phyloP scores from a whole-genome alignment of 1,140 invertebrate genomes.

The Portunus trituberculatus region DNA sequence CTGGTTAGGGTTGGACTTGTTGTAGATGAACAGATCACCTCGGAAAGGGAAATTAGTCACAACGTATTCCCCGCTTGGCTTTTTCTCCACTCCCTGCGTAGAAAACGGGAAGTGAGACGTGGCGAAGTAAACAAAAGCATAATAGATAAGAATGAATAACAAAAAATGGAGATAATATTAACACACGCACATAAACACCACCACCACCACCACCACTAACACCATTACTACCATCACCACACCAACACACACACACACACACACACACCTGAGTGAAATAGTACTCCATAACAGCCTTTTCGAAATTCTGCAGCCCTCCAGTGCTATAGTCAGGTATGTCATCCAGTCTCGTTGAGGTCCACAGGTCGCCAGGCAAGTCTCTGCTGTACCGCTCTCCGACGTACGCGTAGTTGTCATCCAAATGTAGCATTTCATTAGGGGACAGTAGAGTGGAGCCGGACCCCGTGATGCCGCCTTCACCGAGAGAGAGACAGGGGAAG shows the following conservation, averaged over 20 bases:
- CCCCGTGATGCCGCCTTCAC: slow-evolving; percentile 3
- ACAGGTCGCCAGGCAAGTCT: slow-evolving; percentile 15
- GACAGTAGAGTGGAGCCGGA: not conserved
- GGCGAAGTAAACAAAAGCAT: not conserved
- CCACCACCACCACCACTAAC: too few relatives aligned
- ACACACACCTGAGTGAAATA: slow-evolving; percentile 55
- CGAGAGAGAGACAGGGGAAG: not conserved
- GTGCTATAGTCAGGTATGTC: slow-evolving; percentile 44
- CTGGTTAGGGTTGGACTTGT: slow-evolving; percentile 12
- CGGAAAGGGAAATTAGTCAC: slow-evolving; percentile 29
- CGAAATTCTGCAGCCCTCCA: not conserved
- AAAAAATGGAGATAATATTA: slow-evolving; percentile 2
- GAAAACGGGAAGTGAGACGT: not conserved
- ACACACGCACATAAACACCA: too few relatives aligned
- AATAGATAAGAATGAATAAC: not conserved
- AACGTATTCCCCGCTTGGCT: not conserved
- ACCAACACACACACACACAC: not conserved
- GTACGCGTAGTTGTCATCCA: slow-evolving; percentile 57
- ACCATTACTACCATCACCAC: not conserved
- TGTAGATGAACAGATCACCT: slow-evolving; percentile 55
- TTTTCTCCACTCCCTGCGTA: slow-evolving; percentile 25
- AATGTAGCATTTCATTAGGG: slow-evolving; percentile 61
- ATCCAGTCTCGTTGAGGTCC: not conserved
- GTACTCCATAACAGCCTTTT: slow-evolving; percentile 63
- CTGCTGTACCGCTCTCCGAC: slow-evolving; percentile 15